phyloP scores from a whole-genome alignment of 1,140 invertebrate genomes.

The Drosophila novamexicana region DNA sequence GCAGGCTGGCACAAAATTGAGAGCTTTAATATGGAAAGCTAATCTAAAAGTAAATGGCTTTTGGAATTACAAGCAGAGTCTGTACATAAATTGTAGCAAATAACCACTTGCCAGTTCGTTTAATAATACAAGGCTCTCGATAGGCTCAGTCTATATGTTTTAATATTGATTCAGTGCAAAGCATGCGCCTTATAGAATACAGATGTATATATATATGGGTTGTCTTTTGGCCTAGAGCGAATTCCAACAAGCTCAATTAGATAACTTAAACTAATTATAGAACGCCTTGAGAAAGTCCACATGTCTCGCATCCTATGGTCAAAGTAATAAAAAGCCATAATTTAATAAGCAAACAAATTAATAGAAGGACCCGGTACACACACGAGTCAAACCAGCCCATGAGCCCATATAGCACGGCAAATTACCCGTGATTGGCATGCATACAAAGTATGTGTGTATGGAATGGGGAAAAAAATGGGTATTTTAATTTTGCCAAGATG shows the following conservation, averaged over 20 bases:
- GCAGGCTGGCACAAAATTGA: too few species aligned
- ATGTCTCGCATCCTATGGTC: slow-evolving; percentile 20
- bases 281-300: slow-evolving; percentile 31
- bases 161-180: too few species aligned
- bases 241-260: slow-evolving; percentile 51
- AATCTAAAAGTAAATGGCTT: too few species aligned
- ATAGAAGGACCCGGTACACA: slow-evolving; percentile 37
- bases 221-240: slow-evolving; percentile 9
- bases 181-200: too few species aligned
- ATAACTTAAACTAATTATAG: slow-evolving; percentile 57
- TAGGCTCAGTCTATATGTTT: too few species aligned
- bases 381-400: slow-evolving; percentile 3
- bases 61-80: too few species aligned
- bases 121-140: too few species aligned
- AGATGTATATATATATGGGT: too few species aligned
- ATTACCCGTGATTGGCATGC: slow-evolving; percentile 61
- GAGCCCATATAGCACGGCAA: background rate
- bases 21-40: too few species aligned
- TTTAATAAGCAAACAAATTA: slow-evolving; percentile 80
- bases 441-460: slow-evolving; percentile 5
- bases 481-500: slow-evolving; percentile 66
- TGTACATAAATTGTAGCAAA: too few species aligned
- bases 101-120: too few species aligned
- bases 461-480: slow-evolving; percentile 42
- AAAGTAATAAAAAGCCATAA: slow-evolving; percentile 63